Base-by-base conservation (phyloP, 2,113 vertebrate species). In the Onychostruthus taczanowskii region DNA sequence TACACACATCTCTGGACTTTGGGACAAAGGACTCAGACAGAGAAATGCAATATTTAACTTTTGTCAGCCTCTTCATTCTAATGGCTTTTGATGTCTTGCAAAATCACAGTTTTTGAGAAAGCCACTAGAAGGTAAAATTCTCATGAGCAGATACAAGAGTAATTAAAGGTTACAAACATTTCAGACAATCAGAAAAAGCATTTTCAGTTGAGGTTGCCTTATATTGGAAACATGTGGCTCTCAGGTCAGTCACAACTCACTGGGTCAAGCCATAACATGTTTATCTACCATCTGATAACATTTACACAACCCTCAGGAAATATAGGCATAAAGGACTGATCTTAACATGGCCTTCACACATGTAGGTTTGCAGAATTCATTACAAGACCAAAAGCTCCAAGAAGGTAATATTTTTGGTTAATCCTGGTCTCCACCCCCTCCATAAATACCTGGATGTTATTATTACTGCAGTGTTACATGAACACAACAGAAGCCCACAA, bases 211-310 rank as follows among this genome's bases (percentile, higher is more conserved):
- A 62, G 43, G 73, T 3, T 69, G 47, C 26, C 53, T 77, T 69
- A n/a, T 8, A 55, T 1, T 17, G 35, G 30, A 72, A 74, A 77
- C 1, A 0, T 23, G 30, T 6, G 21, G 39, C 52, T 21, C 67
- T 73, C 28, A 4, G 24, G 22, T 64, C 53, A 92, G 75, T 9
- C 58, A 52, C 53, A 67, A 33, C 33, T 49, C 47, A 49, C 35
- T 11, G 8, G 30, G 27, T 69, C 31, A 96, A 76, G 66, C 20
- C 10, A 13, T 13, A 88, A 49, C 28, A 39, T 5, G 14, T 28
- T 62, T 46, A 50, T 50, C 28, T 73, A 23, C 22, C 43, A 47
- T 37, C 33, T 23, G 33, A 73, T 37, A 69, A 61, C 26, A 69
- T 10, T 10, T 33, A 53, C 6, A n/a, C 6, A 58, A 37, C 7